phyloP scores from a whole-genome alignment of 2,888 invertebrate genomes.

The Erebia epiphron region DNA sequence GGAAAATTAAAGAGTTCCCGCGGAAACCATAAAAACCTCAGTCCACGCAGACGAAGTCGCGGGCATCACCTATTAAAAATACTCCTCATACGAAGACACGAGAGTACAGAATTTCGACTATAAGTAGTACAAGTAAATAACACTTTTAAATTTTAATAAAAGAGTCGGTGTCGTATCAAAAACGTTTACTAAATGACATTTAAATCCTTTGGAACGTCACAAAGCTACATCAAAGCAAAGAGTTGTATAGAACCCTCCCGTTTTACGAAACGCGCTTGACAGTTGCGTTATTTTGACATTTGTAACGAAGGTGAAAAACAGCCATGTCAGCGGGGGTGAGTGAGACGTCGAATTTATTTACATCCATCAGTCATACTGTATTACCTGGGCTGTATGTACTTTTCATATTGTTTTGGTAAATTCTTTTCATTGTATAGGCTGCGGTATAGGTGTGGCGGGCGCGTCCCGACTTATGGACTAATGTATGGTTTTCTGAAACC shows the following conservation, averaged over 20 bases:
- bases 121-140: neutral
- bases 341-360: slow-evolving; percentile 80
- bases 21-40: no score
- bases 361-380: slow-evolving; percentile 71
- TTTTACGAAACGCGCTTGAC: slow-evolving; percentile 43
- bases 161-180: neutral
- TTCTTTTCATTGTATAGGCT: neutral
- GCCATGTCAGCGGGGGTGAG: slow-evolving; percentile 65
- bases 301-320: slow-evolving; percentile 79
- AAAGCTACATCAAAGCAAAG: slow-evolving; percentile 30
- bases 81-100: no score
- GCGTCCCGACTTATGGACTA: neutral
- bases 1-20: no score
- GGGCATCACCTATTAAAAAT: no score
- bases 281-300: slow-evolving; percentile 74
- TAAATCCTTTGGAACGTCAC: slow-evolving; percentile 34
- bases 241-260: slow-evolving; percentile 40
- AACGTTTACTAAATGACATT: slow-evolving; percentile 30
- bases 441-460: neutral
- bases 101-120: no score
- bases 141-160: slow-evolving; percentile 18
- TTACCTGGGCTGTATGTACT: slow-evolving; percentile 23
- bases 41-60: no score
- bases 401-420: slow-evolving; percentile 25
- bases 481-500: neutral